A percentile compares a stretch with the other conserved stretches of the same genome.
phyloP scores from a whole-genome alignment of 1,140 invertebrate species.

The Dendrolimus kikuchii region DNA sequence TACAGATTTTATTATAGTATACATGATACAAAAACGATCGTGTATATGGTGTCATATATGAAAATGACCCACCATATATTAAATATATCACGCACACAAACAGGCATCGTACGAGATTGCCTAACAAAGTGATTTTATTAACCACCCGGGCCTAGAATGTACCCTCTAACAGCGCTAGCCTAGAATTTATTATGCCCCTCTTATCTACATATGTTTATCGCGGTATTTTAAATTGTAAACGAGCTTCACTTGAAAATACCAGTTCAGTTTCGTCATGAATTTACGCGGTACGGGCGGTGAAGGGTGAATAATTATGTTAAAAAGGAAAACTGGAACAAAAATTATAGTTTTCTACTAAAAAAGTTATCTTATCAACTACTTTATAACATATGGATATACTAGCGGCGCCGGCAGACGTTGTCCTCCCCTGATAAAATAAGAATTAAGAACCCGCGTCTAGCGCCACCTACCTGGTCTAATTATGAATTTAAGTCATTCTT shows the following conservation, averaged over 20 bases:
- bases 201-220: slow-evolving; percentile 61
- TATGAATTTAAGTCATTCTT: no score
- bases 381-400: no score
- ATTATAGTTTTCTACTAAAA: no score
- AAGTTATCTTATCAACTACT: no score
- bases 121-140: slow-evolving; percentile 46
- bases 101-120: slow-evolving; percentile 23
- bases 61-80: background rate
- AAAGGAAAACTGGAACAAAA: background rate
- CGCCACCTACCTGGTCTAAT: no score
- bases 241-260: slow-evolving; percentile 34
- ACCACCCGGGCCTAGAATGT: slow-evolving; percentile 19
- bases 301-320: slow-evolving; percentile 12
- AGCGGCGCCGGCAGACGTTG: no score
- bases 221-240: slow-evolving; percentile 61
- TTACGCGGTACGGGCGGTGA: slow-evolving; percentile 19
- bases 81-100: slow-evolving; percentile 3
- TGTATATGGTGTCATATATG: no score
- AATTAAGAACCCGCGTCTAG: no score
- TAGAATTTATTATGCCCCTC: slow-evolving; percentile 46
- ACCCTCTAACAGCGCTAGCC: slow-evolving; percentile 18
- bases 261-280: slow-evolving; percentile 21
- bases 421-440: no score
- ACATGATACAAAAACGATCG: no score
- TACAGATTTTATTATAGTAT: no score